A percentile compares a stretch with the other conserved stretches of the same genome.
phyloP scores from a whole-genome alignment of 2,888 invertebrate species.

The Meandrusa payeni region DNA sequence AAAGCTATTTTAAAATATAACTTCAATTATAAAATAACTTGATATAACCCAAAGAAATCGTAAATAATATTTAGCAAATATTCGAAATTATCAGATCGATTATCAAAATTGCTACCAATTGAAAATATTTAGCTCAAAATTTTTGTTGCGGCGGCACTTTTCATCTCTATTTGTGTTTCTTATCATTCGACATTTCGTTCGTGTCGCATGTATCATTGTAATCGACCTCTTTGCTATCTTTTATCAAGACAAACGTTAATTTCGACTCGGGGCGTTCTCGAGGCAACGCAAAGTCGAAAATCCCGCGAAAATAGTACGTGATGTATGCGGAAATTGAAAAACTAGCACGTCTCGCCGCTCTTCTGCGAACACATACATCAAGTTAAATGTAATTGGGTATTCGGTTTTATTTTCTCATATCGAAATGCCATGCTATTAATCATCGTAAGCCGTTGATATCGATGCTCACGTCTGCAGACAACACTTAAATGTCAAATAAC shows the following conservation, averaged over 20 bases:
- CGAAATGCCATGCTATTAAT: conserved; percentile 10
- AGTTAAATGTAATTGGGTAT: conserved; percentile 15
- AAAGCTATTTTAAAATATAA: too few species aligned
- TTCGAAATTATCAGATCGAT: background rate
- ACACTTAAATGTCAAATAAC: conserved; percentile 9
- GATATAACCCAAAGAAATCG: too few species aligned
- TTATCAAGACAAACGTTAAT: conserved; percentile 7
- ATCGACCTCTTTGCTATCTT: conserved; percentile 18
- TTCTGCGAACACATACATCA: conserved; percentile 21
- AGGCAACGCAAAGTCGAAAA: conserved; percentile 10
- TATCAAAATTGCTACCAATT: conserved; percentile 18
- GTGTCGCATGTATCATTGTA: conserved; percentile 9
- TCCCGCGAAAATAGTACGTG: conserved; percentile 4
- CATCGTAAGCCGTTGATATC: conserved; percentile 2
- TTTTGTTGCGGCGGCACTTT: conserved; percentile 11
- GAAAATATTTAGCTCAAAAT: background rate
- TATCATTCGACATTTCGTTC: conserved; percentile 13
- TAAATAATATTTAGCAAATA: background rate
- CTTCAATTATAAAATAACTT: too few species aligned
- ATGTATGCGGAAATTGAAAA: conserved; percentile 21
- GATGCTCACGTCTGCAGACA: background rate
- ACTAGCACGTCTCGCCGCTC: conserved; percentile 4
- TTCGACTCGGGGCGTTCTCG: conserved; percentile 1
- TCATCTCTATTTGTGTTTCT: conserved; percentile 16
- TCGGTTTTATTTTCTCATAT: conserved; percentile 11